Evolutionary conservation across 1,140 invertebrate genomes (phyloP), one percentile per base, ranked within the genome.

Genomic region (Atta colombica): DNA sequence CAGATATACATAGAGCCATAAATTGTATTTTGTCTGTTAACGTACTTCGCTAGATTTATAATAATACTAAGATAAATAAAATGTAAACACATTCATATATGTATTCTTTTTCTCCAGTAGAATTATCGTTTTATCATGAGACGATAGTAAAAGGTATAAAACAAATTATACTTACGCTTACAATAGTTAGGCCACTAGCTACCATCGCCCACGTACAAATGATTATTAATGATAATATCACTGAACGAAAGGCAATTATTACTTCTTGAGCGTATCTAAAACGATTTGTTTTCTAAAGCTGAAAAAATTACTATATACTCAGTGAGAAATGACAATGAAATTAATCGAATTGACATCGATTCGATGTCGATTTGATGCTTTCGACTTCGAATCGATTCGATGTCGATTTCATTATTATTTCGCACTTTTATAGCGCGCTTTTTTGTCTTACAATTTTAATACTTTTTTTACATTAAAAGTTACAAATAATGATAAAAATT

Each of bases 11-110:
- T 25, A 91, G 60, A 8, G 78, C 63, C 0, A 81, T 7, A 12
- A 89, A 88, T 6, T 90, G 92, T 8, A 88, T 0, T 77, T 92
- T 93, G 0, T 90, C 82, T 7, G 87, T 21, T 21, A 92, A 5
- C 5, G 63, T 53, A 55, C 51, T 45, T 81, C 1, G 18, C 77
- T 81, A 25, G 14, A 1, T n/a, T 21, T 58, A 39, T 18, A 60
- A 60, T 35, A 14, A 75, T 35, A 72, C 0, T 18, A 35, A n/a
- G 2, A 25, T 49, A 74, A n/a, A 74, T n/a, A 21, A 74, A 14
- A 28, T 72, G 14, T 10, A 58, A 18, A 53, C 8, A n/a, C 5
- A 55, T 72, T 12, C 14, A 53, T 31, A 28, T 0, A n/a, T 72
- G 25, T 10, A 53, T 10, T n/a, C 0, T 53, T 72, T 16, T 53